Evolutionary conservation across 2,113 vertebrate genomes (phyloP).

Genomic region (Tragulus kanchil): DNA sequence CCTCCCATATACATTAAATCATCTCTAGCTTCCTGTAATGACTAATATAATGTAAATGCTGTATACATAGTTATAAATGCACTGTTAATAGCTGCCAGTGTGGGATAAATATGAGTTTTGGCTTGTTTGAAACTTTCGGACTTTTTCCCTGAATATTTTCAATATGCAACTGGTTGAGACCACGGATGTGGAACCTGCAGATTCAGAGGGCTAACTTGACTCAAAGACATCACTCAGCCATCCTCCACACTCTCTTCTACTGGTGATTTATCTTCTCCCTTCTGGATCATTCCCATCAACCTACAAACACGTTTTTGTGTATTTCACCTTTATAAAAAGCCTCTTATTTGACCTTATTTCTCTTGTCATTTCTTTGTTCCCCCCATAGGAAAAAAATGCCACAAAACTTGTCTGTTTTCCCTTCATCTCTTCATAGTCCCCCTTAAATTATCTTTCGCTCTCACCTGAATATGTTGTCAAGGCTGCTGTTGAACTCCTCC

Average conservation of each 20-base stretch:
- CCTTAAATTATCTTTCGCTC: not conserved
- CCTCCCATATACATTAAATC: not conserved
- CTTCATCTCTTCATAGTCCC: not conserved
- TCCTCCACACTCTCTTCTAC: not conserved
- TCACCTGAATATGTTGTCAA: not conserved
- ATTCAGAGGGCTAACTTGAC: not conserved
- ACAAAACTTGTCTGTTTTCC: not conserved
- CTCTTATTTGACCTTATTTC: not conserved
- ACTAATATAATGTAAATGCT: not conserved
- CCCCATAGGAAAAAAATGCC: not conserved
- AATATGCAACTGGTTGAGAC: not conserved
- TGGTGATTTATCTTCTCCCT: not conserved
- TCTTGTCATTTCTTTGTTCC: not conserved
- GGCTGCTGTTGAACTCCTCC: not conserved
- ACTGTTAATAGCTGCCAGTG: not conserved
- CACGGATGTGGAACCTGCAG: not conserved
- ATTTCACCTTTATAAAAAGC: not conserved
- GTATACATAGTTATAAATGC: not conserved
- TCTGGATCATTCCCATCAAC: not conserved
- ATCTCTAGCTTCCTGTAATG: not conserved
- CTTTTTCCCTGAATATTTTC: not conserved
- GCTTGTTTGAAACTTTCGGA: not conserved
- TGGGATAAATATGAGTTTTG: not conserved
- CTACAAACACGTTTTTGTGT: not conserved
- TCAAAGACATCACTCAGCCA: rapidly evolving